phyloP scores from a whole-genome alignment of 1,140 invertebrate species.

The Chionoecetes opilio region DNA sequence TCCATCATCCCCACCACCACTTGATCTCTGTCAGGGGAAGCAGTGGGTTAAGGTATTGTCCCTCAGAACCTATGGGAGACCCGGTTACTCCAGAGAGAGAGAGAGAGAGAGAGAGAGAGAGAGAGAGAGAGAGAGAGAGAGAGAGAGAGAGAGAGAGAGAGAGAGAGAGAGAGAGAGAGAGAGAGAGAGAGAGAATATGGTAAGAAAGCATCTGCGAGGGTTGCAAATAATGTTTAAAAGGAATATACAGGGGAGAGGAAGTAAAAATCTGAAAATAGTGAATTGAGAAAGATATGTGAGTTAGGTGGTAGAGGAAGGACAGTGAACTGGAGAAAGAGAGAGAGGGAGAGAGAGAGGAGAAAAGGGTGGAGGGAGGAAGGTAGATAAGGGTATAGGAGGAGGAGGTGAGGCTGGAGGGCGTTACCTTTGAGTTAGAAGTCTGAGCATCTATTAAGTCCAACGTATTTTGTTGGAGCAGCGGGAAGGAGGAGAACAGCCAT shows the following conservation, averaged over 20 bases:
- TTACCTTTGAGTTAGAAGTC: slow-evolving; percentile 6
- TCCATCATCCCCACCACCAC: background rate
- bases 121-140: too few species aligned
- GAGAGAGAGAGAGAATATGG: slow-evolving; percentile 3
- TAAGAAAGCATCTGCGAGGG: background rate
- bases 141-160: slow-evolving; percentile 37
- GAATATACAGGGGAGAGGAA: too few species aligned
- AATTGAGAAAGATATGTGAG: background rate
- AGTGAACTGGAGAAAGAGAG: background rate
- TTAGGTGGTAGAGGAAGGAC: background rate
- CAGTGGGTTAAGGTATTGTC: background rate
- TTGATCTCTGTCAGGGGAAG: slow-evolving; percentile 3
- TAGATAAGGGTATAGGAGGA: background rate
- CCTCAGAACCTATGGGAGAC: background rate
- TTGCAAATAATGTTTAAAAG: too few species aligned
- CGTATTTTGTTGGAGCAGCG: background rate
- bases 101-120: slow-evolving; percentile 15
- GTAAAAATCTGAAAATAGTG: too few species aligned
- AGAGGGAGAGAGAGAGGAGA: background rate
- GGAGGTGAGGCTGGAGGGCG: slow-evolving; percentile 30
- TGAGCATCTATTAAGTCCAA: slow-evolving; percentile 49
- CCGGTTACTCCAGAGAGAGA: too few species aligned
- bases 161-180: slow-evolving; percentile 53
- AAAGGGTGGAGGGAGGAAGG: too few species aligned
- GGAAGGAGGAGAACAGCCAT: slow-evolving; percentile 33